Conservation (phyloP, 1,140 invertebrate genomes). For the Eulimnadia texana region DNA sequence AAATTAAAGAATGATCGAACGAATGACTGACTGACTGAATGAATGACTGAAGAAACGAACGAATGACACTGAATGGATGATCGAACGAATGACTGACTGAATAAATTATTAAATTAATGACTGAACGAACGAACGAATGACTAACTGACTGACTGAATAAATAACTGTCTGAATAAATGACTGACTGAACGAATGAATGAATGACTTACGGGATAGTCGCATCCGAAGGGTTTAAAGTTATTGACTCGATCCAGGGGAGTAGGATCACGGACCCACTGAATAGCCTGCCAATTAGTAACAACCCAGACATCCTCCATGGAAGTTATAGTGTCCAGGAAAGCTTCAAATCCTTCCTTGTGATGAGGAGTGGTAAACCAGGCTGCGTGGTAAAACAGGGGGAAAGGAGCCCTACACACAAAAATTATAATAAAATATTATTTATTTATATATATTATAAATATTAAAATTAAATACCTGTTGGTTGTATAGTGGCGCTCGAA, state of each 20-base stretch:
- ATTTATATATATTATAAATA: too few relatives aligned
- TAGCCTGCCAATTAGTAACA: conserved; percentile 78
- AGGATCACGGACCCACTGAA: conserved; percentile 84
- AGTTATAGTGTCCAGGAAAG: conserved; percentile 77
- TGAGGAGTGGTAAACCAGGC: conserved; percentile 91
- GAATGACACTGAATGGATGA: too few relatives aligned
- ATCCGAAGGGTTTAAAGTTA: conserved; percentile 73
- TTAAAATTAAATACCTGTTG: too few relatives aligned
- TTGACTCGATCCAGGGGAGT: conserved; percentile 62
- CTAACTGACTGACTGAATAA: too few relatives aligned
- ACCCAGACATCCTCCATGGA: conserved; percentile 83
- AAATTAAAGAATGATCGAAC: too few relatives aligned
- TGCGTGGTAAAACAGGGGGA: conserved; percentile 83
- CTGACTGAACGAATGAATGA: neutral
- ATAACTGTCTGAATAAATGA: too few relatives aligned
- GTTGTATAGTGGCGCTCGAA: conserved; percentile 86
- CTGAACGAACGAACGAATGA: too few relatives aligned
- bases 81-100: too few relatives aligned
- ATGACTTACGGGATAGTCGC: conserved; percentile 58
- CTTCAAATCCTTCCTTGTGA: conserved; percentile 84
- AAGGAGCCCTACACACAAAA: conserved; percentile 56
- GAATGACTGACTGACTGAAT: too few relatives aligned
- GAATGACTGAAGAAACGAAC: too few relatives aligned
- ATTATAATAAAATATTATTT: too few relatives aligned
- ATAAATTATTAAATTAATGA: too few relatives aligned